Percentiles rank a stretch among this genome's conserved stretches.
These are phyloP conservation scores for Serilophus lunatus DNA, from an alignment of 2,113 vertebrate species.

Conservation along the genomic window DNA sequence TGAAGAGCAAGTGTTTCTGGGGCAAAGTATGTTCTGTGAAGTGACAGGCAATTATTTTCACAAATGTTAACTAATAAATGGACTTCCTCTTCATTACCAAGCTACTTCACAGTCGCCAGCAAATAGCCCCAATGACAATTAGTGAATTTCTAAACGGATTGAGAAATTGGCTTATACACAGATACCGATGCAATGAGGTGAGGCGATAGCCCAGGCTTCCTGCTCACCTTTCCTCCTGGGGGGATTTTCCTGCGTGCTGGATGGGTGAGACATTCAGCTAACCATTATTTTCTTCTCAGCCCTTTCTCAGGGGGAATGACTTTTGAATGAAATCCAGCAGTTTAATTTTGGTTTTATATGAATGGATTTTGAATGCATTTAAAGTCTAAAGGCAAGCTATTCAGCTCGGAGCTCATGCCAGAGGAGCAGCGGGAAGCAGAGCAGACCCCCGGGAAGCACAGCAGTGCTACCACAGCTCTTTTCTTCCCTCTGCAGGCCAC, in stretches of 20 bases:
- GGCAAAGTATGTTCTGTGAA: not conserved
- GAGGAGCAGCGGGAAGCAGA: not conserved
- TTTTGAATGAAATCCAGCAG: slow-evolving; percentile 20
- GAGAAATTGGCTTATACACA: not conserved
- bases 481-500: slow-evolving; percentile 65
- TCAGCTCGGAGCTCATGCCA: not conserved
- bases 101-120: slow-evolving; percentile 31
- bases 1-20: slow-evolving; percentile 32
- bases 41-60: slow-evolving; percentile 46
- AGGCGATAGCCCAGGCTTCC: not conserved
- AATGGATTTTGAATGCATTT: slow-evolving; percentile 15
- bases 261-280: not conserved
- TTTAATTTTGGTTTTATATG: slow-evolving; percentile 34
- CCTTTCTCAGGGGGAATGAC: not conserved
- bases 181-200: not conserved
- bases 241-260: not conserved
- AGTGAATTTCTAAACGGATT: slow-evolving; percentile 27
- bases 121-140: slow-evolving; percentile 45
- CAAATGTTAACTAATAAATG: slow-evolving; percentile 49
- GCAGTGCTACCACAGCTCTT: slow-evolving; percentile 46
- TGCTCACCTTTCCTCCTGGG: not conserved
- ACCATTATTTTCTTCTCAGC: not conserved
- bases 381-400: not conserved
- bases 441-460: not conserved
- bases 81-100: slow-evolving; percentile 50